Percentiles rank a stretch among this genome's conserved stretches.
Evolutionary conservation across 2,888 invertebrate species (phyloP).

Genomic region (Nymphalis c-album): DNA sequence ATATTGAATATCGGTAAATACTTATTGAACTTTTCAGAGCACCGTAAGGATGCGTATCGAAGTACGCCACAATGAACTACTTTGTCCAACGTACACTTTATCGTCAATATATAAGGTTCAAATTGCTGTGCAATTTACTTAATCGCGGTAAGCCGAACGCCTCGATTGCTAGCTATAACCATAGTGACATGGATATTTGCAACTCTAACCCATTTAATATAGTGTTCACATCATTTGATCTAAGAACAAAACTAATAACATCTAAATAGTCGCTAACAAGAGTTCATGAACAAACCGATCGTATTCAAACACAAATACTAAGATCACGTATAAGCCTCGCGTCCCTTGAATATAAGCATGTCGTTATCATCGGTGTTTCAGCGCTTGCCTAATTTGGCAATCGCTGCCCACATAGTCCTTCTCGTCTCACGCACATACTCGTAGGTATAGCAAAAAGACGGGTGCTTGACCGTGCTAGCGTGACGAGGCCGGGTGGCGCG

Average conservation of each 20-base stretch:
- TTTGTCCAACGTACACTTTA: background rate
- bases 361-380: constrained; percentile 8
- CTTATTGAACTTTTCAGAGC: constrained; percentile 11
- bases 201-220: constrained; percentile 2
- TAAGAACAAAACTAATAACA: background rate
- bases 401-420: constrained; percentile 17
- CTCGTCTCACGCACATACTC: constrained; percentile 7
- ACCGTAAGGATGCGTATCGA: constrained; percentile 10
- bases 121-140: background rate
- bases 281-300: background rate
- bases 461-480: constrained; percentile 51
- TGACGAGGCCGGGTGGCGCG: constrained; percentile 53
- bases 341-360: background rate
- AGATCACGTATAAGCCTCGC: background rate
- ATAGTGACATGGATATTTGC: constrained; percentile 11
- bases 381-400: constrained; percentile 21
- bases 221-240: background rate
- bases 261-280: background rate
- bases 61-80: background rate
- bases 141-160: constrained; percentile 11
- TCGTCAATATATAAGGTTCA: background rate
- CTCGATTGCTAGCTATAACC: constrained; percentile 12
- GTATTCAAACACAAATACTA: background rate
- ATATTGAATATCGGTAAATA: constrained; percentile 13
- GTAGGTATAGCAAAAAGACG: constrained; percentile 37